These are phyloP conservation scores for Tichodroma muraria DNA, from an alignment of 2,113 vertebrate genomes.

Conservation along the genomic window DNA sequence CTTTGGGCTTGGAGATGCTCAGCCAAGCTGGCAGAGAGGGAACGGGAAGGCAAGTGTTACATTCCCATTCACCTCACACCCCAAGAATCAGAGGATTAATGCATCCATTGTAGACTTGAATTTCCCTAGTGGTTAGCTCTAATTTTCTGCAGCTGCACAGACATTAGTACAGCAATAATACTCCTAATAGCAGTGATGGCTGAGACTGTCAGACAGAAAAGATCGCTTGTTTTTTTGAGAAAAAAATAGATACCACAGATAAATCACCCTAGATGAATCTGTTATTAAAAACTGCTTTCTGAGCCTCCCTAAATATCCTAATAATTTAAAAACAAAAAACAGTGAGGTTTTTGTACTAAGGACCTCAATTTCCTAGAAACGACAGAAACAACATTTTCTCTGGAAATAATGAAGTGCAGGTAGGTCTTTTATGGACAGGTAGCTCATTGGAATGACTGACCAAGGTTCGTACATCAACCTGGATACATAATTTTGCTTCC, in stretches of 20 bases:
- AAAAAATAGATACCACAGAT: background rate
- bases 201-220: conserved; percentile 24
- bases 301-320: background rate
- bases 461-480: background rate
- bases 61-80: conserved; percentile 21
- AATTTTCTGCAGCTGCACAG: conserved; percentile 62
- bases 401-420: background rate
- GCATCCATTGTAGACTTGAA: conserved; percentile 14
- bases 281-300: background rate
- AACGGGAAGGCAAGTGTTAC: background rate
- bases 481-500: background rate
- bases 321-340: background rate
- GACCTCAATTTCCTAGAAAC: background rate
- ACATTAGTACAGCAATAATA: conserved; percentile 44
- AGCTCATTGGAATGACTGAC: background rate
- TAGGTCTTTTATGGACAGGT: background rate
- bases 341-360: background rate
- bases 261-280: background rate
- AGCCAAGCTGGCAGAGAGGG: background rate
- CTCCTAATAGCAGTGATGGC: conserved; percentile 17
- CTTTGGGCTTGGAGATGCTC: background rate
- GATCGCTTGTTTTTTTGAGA: background rate
- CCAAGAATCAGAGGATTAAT: conserved; percentile 23
- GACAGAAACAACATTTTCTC: background rate
- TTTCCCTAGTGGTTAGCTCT: conserved; percentile 48